A percentile compares a stretch with the other conserved stretches of the same genome.
These are phyloP conservation scores for Amblyornis subalaris DNA, from an alignment of 2,113 vertebrate species.

Conservation along the genomic window DNA sequence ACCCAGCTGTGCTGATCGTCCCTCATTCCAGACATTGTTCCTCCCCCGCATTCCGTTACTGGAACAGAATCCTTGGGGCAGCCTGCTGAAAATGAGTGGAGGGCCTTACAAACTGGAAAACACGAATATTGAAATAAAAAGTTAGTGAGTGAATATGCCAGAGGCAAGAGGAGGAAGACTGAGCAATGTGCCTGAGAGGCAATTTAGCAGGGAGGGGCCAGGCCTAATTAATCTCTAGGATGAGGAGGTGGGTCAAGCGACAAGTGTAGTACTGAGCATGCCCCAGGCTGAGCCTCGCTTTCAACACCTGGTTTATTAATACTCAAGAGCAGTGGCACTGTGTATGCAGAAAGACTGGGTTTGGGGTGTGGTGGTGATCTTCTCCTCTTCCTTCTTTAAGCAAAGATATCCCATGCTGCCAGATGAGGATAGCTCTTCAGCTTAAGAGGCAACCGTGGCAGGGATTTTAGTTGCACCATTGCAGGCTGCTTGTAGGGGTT, in stretches of 20 bases:
- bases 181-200: conserved; percentile 42
- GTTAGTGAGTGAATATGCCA: conserved; percentile 53
- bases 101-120: conserved; percentile 33
- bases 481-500: background rate
- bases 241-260: conserved; percentile 46
- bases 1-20: background rate
- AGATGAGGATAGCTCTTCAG: background rate
- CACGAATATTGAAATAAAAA: conserved; percentile 38
- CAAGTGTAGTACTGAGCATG: conserved; percentile 21
- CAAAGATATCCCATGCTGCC: background rate
- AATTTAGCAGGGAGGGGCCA: conserved; percentile 43
- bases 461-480: background rate
- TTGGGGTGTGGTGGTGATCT: conserved; percentile 2
- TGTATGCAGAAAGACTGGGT: background rate
- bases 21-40: background rate
- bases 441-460: background rate
- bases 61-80: background rate
- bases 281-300: conserved; percentile 36
- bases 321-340: background rate
- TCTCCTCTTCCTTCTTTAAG: background rate
- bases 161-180: conserved; percentile 9
- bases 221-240: conserved; percentile 42
- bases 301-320: conserved; percentile 55
- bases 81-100: background rate
- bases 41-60: background rate